Evolutionary conservation across 2,888 invertebrate genomes (phyloP), one percentile per base, ranked within the genome.

Genomic region (Podabrus alpinus): DNA sequence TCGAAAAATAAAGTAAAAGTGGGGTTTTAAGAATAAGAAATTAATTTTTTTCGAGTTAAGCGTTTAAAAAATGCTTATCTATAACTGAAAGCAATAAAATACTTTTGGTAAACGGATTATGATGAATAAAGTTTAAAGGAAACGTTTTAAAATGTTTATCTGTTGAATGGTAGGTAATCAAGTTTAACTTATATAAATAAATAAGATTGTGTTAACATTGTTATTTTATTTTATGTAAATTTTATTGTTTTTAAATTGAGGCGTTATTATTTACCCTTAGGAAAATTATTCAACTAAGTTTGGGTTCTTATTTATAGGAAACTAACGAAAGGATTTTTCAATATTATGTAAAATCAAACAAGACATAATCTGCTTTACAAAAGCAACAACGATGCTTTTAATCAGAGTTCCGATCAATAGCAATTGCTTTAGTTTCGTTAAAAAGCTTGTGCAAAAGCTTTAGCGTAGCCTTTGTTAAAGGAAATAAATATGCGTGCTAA

Each of bases 401-500:
- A 73, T 68, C 68, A 73, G 64, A 61, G 60, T 59, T 67, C 59
- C 45, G 68, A 73, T 73, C 72, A 62, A 73, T 73, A 68, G 45
- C 45, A 45, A 45, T 73, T 73, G 72, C 69, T 68, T 68, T 73
- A 69, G 62, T 73, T 71, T 71, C 66, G 71, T 60, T 70, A 71
- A 71, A 71, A 71, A 71, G 71, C 71, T 66, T 59, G 66, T 16
- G 66, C 66, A 59, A 67, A 67, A 64, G 70, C 66, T 67, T 71
- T 66, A 21, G 70, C 64, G 66, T 59, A 15, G 71, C 71, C 59
- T 71, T 71, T 66, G 59, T 59, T 45, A 66, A 71, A 24, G 71
- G 59, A 71, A 71, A 71, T 71, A 71, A 71, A 71, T 66, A 71
- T 71, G 66, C 66, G 71, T 71, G 71, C 66, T 71, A 71, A 71